A percentile compares a stretch with the other conserved stretches of the same genome.
These are phyloP conservation scores for Taenioides sp. DNA, from an alignment of 2,797 vertebrate species.

Conservation along the genomic window DNA sequence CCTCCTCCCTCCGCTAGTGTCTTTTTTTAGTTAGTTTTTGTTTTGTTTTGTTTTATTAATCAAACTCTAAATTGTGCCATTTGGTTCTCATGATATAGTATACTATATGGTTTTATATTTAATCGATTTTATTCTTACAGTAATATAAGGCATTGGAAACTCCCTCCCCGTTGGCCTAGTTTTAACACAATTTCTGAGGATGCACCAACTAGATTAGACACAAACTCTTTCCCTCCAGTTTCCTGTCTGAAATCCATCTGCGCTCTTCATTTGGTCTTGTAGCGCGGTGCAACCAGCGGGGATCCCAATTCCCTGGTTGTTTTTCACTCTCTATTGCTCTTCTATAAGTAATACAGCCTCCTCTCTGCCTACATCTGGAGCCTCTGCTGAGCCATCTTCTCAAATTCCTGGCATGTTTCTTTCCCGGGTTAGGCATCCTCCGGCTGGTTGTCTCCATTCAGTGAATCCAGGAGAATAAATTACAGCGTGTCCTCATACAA, in stretches of 20 bases:
- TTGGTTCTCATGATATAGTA: neutral
- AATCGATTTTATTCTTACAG: no score
- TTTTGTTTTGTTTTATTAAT: neutral
- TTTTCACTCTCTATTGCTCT: constrained; percentile 8
- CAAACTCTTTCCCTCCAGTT: constrained; percentile 9
- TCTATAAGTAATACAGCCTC: constrained; percentile 37
- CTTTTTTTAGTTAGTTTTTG: neutral
- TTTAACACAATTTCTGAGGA: neutral
- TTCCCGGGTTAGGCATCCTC: constrained; percentile 48
- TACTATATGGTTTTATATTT: neutral
- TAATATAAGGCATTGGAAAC: neutral
- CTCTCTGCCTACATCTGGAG: constrained; percentile 59
- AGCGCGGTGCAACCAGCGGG: constrained; percentile 14
- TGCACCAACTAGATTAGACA: neutral
- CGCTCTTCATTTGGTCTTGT: constrained; percentile 9
- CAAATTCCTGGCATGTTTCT: constrained; percentile 65
- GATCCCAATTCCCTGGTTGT: constrained; percentile 1
- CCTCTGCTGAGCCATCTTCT: constrained; percentile 49
- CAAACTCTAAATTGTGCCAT: neutral
- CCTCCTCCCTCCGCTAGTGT: neutral
- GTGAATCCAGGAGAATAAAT: constrained; percentile 62
- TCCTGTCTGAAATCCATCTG: neutral
- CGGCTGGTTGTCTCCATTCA: constrained; percentile 50
- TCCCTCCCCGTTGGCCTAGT: neutral
- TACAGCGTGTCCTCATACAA: constrained; percentile 65